A percentile compares a stretch with the other conserved stretches of the same genome.
phyloP scores from a whole-genome alignment of 2,113 vertebrate species.

The Ascaphus truei region DNA sequence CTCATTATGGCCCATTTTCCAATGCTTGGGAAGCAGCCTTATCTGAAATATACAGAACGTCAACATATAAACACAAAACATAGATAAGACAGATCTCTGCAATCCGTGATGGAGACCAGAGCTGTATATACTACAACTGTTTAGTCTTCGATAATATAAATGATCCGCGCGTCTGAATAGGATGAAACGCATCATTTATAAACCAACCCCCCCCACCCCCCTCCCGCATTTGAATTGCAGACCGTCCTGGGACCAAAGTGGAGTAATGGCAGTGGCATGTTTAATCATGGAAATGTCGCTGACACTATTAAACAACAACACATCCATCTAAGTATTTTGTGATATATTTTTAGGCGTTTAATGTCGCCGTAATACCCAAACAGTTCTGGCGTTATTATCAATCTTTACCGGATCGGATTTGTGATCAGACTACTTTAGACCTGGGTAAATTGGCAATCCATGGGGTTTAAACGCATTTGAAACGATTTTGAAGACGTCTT shows the following conservation, averaged over 20 bases:
- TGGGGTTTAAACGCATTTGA: too few relatives aligned
- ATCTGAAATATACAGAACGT: constrained; percentile 3
- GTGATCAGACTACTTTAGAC: too few relatives aligned
- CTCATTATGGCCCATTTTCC: neutral
- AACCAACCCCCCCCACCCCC: neutral
- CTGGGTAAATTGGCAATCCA: too few relatives aligned
- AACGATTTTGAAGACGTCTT: too few relatives aligned
- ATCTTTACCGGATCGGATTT: too few relatives aligned
- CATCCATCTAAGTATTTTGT: too few relatives aligned
- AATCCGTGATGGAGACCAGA: constrained; percentile 21
- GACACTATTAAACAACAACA: too few relatives aligned
- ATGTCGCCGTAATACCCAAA: too few relatives aligned
- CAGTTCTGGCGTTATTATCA: too few relatives aligned
- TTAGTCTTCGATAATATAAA: constrained; percentile 26
- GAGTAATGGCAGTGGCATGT: neutral
- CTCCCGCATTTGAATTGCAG: too few relatives aligned
- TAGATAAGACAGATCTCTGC: constrained; percentile 8
- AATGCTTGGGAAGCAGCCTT: neutral
- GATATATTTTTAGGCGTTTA: too few relatives aligned
- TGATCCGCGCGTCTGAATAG: neutral
- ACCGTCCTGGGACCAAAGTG: neutral
- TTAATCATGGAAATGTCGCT: too few relatives aligned
- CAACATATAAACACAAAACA: constrained; percentile 28
- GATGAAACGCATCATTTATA: constrained; percentile 12
- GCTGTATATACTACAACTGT: constrained; percentile 1